Conservation (phyloP, 2,113 vertebrate genomes). For the Axis porcinus region DNA sequence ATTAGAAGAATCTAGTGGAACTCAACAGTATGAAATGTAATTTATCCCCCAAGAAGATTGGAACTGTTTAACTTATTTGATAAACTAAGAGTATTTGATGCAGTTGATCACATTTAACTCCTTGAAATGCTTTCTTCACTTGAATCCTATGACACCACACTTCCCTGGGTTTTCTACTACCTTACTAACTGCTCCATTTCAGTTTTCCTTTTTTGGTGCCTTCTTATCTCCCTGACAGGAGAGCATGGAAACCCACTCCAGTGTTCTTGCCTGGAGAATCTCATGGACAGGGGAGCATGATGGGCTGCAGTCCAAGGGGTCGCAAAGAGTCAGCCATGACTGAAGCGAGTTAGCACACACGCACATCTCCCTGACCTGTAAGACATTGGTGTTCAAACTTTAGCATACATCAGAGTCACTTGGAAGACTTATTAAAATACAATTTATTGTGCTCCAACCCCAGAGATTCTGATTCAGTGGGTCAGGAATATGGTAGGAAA, state of each 20-base stretch:
- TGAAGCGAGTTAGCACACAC: background rate
- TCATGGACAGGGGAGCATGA: too few species aligned
- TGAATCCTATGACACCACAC: background rate
- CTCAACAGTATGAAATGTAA: background rate
- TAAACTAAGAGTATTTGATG: background rate
- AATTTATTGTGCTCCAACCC: background rate
- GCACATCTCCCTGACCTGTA: background rate
- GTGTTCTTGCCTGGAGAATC: too few species aligned
- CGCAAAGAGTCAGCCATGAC: accelerated
- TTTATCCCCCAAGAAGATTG: background rate
- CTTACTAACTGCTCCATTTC: background rate
- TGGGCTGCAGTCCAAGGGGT: too few species aligned
- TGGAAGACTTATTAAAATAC: background rate
- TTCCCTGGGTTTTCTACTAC: background rate
- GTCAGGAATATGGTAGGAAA: background rate
- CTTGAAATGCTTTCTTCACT: background rate
- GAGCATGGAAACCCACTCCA: too few species aligned
- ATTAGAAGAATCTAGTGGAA: background rate
- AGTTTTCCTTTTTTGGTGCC: background rate
- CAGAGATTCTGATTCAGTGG: background rate
- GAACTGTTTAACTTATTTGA: background rate
- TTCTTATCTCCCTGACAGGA: background rate
- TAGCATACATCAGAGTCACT: background rate
- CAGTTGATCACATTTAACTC: background rate
- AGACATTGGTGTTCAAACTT: background rate